phyloP scores from a whole-genome alignment of 2,797 vertebrate genomes.

The Amazonetta brasiliensis region DNA sequence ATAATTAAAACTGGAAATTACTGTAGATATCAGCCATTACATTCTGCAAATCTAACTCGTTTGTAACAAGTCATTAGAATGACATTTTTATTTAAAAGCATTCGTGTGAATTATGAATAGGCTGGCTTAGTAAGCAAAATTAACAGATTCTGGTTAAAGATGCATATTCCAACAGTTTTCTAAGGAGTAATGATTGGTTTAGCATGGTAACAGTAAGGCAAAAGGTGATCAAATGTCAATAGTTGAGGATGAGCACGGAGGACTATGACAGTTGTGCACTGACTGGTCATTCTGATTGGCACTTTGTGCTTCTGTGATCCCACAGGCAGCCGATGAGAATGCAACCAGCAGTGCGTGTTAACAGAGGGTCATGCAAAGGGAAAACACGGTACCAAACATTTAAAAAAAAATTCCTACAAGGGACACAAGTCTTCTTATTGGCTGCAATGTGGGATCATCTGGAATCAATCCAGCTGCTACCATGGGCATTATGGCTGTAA shows the following conservation, averaged over 20 bases:
- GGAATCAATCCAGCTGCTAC: conserved; percentile 97
- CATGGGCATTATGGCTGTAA: conserved; percentile 99
- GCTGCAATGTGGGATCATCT: conserved; percentile 99
- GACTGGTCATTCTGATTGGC: conserved; percentile 83
- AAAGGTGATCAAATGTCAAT: conserved; percentile 38
- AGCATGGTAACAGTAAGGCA: conserved; percentile 60
- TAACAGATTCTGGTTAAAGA: conserved; percentile 65
- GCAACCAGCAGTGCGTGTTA: conserved; percentile 61
- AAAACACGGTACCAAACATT: conserved; percentile 47
- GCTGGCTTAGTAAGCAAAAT: conserved; percentile 56
- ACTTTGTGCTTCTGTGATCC: conserved; percentile 70
- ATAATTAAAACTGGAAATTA: conserved; percentile 25
- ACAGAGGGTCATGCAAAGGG: conserved; percentile 63
- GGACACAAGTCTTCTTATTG: conserved; percentile 94
- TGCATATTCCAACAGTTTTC: neutral
- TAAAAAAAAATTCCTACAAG: conserved; percentile 86
- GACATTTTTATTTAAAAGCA: conserved; percentile 30
- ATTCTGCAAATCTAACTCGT: neutral
- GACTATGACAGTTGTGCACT: neutral
- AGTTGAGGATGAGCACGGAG: neutral
- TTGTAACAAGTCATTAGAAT: conserved; percentile 8
- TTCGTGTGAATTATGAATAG: neutral
- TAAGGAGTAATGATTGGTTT: conserved; percentile 51
- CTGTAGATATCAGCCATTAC: neutral
- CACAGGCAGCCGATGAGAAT: conserved; percentile 90